A percentile compares a stretch with the other conserved stretches of the same genome.
Conservation (phyloP, 2,797 vertebrate species). For the Poecilia velifera region DNA sequence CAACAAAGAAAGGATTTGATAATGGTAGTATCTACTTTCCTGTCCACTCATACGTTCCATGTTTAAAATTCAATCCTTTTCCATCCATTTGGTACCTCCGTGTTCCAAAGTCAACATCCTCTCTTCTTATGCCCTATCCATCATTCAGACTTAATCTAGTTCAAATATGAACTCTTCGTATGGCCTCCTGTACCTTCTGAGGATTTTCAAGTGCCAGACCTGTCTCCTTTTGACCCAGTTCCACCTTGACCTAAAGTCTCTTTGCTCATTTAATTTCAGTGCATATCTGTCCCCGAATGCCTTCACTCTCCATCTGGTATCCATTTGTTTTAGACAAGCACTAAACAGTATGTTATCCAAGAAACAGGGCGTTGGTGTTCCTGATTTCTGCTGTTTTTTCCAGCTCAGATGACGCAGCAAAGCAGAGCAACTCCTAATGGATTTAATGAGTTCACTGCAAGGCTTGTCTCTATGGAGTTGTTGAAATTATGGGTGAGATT, state of each 20-base stretch:
- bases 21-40: conserved; percentile 48
- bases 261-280: conserved; percentile 9
- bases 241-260: conserved; percentile 9
- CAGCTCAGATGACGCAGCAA: conserved; percentile 35
- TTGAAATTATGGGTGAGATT: conserved; percentile 29
- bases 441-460: conserved; percentile 8
- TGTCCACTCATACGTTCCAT: conserved; percentile 44
- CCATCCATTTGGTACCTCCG: conserved; percentile 39
- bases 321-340: conserved; percentile 30
- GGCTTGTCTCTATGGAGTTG: conserved; percentile 21
- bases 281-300: not conserved
- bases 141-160: conserved; percentile 16
- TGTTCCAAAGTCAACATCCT: conserved; percentile 46
- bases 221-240: not conserved
- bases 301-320: conserved; percentile 35
- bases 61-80: conserved; percentile 48
- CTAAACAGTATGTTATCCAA: conserved; percentile 29
- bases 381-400: conserved; percentile 40
- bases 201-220: conserved; percentile 22
- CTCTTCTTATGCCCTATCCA: conserved; percentile 14
- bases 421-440: conserved; percentile 14
- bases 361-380: conserved; percentile 27
- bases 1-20: conserved; percentile 59
- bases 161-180: conserved; percentile 30
- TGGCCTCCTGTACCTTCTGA: not conserved